phyloP scores from a whole-genome alignment of 2,113 vertebrate genomes.

The Petromus typicus region DNA sequence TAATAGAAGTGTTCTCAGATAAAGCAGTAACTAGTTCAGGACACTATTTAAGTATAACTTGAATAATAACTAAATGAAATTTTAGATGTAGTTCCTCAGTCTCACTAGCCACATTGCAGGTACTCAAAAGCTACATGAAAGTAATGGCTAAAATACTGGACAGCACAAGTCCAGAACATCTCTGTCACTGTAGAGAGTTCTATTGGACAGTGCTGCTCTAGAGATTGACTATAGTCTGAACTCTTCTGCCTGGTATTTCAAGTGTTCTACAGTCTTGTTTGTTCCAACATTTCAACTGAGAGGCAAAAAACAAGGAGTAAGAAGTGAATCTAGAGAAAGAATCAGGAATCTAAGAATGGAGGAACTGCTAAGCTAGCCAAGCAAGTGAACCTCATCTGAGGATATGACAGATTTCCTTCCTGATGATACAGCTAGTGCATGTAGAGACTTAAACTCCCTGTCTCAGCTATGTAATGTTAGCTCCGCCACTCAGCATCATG shows the following conservation, averaged over 20 bases:
- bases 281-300: slow-evolving; percentile 20
- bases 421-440: neutral
- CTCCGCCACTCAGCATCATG: neutral
- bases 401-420: neutral
- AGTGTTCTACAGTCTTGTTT: neutral
- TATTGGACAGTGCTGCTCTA: neutral
- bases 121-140: slow-evolving; percentile 8
- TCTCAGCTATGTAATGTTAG: neutral
- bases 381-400: neutral
- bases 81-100: slow-evolving; percentile 18
- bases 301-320: neutral
- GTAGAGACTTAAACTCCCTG: neutral
- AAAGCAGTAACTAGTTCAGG: neutral
- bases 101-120: neutral
- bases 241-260: neutral
- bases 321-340: slow-evolving; percentile 28
- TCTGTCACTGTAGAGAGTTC: slow-evolving; percentile 14
- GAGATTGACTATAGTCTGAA: slow-evolving; percentile 42
- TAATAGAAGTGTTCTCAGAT: neutral
- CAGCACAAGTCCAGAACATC: neutral
- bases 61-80: slow-evolving; percentile 31
- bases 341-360: neutral
- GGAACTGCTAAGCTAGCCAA: neutral
- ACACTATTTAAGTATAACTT: slow-evolving; percentile 39
- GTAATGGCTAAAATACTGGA: neutral